phyloP scores from a whole-genome alignment of 2,113 vertebrate genomes.

The Micromys minutus region DNA sequence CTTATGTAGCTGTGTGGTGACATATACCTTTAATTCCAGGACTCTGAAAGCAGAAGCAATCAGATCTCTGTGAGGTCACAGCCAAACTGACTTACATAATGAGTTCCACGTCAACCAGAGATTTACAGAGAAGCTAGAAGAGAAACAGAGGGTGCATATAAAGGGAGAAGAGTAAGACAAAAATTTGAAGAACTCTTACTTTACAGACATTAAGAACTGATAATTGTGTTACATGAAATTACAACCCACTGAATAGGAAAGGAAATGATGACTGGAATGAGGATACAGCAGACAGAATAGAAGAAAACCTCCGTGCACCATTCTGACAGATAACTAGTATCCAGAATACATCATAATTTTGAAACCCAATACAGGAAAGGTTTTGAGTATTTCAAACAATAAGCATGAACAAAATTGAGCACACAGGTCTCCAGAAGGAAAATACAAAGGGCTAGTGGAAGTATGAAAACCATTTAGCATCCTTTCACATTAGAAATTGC shows the following conservation, averaged over 20 bases:
- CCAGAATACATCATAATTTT: neutral
- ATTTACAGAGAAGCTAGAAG: neutral
- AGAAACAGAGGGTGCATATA: neutral
- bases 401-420: neutral
- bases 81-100: neutral
- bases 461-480: neutral
- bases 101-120: neutral
- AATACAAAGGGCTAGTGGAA: neutral
- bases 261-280: neutral
- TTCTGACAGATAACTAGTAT: too few species aligned
- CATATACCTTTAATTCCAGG: neutral
- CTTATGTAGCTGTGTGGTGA: too few species aligned
- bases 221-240: neutral
- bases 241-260: neutral
- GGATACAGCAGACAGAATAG: neutral
- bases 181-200: conserved; percentile 45
- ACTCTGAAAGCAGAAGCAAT: neutral
- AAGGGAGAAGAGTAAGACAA: neutral
- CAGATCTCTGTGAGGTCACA: neutral
- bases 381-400: neutral
- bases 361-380: neutral
- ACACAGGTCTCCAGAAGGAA: neutral
- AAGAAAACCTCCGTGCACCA: neutral
- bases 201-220: neutral
- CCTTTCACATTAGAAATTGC: neutral